These are phyloP conservation scores for Psittacara wagleri DNA, from an alignment of 2,113 vertebrate genomes.

Conservation along the genomic window DNA sequence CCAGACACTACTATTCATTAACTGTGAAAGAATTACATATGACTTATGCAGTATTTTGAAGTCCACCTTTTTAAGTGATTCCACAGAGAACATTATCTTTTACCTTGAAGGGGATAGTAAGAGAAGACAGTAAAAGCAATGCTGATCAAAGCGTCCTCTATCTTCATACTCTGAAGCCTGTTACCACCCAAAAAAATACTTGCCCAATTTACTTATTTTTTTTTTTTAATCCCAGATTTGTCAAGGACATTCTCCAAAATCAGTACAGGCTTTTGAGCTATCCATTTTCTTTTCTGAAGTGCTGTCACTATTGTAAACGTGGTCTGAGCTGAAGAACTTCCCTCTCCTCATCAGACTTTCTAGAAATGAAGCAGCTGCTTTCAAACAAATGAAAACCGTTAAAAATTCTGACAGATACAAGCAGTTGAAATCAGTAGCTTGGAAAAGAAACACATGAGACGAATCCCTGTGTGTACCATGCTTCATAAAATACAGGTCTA, in stretches of 20 bases:
- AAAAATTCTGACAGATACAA: background rate
- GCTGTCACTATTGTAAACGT: background rate
- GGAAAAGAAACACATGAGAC: background rate
- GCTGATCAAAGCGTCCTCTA: constrained; percentile 3
- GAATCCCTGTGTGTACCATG: background rate
- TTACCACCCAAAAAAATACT: background rate
- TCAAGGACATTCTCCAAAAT: background rate
- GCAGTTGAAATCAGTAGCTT: background rate
- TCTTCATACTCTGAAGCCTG: background rate
- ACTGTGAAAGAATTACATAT: background rate
- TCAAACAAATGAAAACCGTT: background rate
- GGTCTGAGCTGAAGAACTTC: background rate
- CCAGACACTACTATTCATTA: background rate
- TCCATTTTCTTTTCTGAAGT: background rate
- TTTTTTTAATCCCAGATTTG: background rate
- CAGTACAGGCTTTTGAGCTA: background rate
- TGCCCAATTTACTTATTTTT: background rate
- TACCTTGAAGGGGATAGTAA: background rate
- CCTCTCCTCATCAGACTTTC: background rate
- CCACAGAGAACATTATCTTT: background rate
- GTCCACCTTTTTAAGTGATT: background rate
- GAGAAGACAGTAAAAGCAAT: constrained; percentile 22
- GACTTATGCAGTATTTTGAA: constrained; percentile 18
- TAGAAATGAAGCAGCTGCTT: constrained; percentile 1
- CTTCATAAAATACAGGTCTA: background rate